Evolutionary conservation across 1,140 invertebrate genomes (phyloP).

Genomic region (Drosophila gunungcola): DNA sequence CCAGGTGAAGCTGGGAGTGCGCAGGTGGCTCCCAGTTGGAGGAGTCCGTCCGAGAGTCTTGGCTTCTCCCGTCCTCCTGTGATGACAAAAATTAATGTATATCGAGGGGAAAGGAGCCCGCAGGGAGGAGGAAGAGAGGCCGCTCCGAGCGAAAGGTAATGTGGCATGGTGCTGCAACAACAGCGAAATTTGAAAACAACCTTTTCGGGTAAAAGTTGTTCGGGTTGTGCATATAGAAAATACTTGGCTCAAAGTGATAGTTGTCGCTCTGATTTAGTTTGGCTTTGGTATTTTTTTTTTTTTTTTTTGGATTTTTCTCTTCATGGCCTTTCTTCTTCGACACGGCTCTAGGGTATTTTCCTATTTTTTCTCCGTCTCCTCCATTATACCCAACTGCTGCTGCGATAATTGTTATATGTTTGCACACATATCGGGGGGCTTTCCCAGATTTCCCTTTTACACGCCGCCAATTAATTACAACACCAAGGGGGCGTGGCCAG

Average conservation of each 20-base stretch:
- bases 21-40: slow-evolving; percentile 47
- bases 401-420: slow-evolving; percentile 50
- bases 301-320: slow-evolving; percentile 12
- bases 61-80: slow-evolving; percentile 31
- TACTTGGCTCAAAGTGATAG: slow-evolving; percentile 61
- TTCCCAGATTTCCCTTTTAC: slow-evolving; percentile 52
- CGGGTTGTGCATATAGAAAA: slow-evolving; percentile 52
- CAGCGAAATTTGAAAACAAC: slow-evolving; percentile 60
- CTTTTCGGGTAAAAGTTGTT: slow-evolving; percentile 65
- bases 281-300: background rate
- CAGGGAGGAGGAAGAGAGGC: slow-evolving; percentile 31
- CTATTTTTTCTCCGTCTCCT: slow-evolving; percentile 3
- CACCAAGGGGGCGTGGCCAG: slow-evolving; percentile 48
- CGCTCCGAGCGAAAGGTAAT: slow-evolving; percentile 45
- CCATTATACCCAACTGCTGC: slow-evolving; percentile 9
- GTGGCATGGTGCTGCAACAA: slow-evolving; percentile 26
- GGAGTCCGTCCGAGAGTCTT: slow-evolving; percentile 26
- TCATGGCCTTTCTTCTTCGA: slow-evolving; percentile 39
- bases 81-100: slow-evolving; percentile 66
- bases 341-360: slow-evolving; percentile 41
- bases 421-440: slow-evolving; percentile 33
- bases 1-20: slow-evolving; percentile 36
- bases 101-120: slow-evolving; percentile 18
- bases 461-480: slow-evolving; percentile 62
- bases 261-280: slow-evolving; percentile 65